Base-by-base conservation (phyloP, 2,888 invertebrate species). In the Drosophila phalerata region DNA sequence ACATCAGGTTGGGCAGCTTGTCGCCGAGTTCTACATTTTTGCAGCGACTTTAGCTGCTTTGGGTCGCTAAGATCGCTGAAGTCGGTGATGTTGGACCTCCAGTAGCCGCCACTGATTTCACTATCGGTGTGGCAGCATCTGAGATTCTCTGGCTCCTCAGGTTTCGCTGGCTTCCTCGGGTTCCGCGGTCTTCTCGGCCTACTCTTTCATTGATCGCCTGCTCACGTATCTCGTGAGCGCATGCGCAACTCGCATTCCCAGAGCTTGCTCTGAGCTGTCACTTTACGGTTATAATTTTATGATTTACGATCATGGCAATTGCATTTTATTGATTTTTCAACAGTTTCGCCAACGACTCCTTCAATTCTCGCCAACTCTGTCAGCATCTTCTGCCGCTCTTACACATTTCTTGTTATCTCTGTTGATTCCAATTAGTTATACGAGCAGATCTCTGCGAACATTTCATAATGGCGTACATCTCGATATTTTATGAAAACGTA, bases 201-300 rank as follows among this genome's bases (percentile, higher is more conserved):
- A 8, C 32, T 51, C 62, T 65, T 73, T 78, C 83, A 84, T 87
- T 86, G 82, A 72, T 73, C 52, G 64, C 53, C 81, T 69, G 71
- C 85, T 85, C 89, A 88, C 88, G 89, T 88, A 85, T 32, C 72
- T 75, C 64, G 77, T 71, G 75, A 72, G 78, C 80, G 71, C 80
- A 81, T 80, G 72, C 81, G 69, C 77, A 30, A 53, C 71, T 64
- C 77, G 83, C 85, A 85, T 84, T 85, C 88, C 87, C 87, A 80
- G 75, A 63, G 75, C 70, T 81, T 84, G 86, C 85, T 79, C 85
- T 81, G 77, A 81, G 86, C 88, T 87, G 85, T 87, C 83, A 86
- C 79, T 82, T 90, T 81, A 85, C 89, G 88, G 86, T 88, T 88
- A 89, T 88, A 86, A 88, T 88, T 90, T 90, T 91, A 91, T 92